Evolutionary conservation across 2,888 invertebrate species (phyloP).

Genomic region (Melinaea marsaeus): DNA sequence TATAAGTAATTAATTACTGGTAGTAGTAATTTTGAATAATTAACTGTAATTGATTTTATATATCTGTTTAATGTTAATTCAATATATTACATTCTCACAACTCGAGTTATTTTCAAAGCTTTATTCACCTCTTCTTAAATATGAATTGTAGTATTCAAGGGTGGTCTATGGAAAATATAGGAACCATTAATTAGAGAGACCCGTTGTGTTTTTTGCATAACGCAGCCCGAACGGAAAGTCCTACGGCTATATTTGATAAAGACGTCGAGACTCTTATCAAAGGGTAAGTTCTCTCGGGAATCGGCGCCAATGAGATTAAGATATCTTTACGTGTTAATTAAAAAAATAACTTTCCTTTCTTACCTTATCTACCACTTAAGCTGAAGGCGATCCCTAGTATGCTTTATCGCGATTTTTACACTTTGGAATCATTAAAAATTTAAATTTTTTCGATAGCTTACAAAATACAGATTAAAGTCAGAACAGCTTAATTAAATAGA

Average conservation of each 20-base stretch:
- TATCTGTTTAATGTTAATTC: neutral
- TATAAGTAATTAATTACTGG: slow-evolving; percentile 2
- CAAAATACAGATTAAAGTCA: slow-evolving; percentile 18
- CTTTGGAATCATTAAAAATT: slow-evolving; percentile 61
- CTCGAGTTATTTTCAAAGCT: neutral
- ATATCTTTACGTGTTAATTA: slow-evolving; percentile 76
- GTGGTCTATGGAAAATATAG: slow-evolving; percentile 56
- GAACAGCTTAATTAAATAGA: slow-evolving; percentile 8
- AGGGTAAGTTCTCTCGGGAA: slow-evolving; percentile 65
- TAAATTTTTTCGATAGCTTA: slow-evolving; percentile 34
- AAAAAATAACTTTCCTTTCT: slow-evolving; percentile 65
- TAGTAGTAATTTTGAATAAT: slow-evolving; percentile 3
- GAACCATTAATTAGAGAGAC: slow-evolving; percentile 54
- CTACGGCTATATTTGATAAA: slow-evolving; percentile 62
- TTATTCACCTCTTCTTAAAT: neutral
- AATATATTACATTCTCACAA: neutral
- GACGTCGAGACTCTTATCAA: slow-evolving; percentile 65
- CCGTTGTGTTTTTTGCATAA: slow-evolving; percentile 66
- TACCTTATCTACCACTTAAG: slow-evolving; percentile 71
- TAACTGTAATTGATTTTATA: neutral
- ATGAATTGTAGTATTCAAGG: slow-evolving; percentile 33
- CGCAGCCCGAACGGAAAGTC: slow-evolving; percentile 54
- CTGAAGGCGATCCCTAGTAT: slow-evolving; percentile 49
- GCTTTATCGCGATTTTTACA: slow-evolving; percentile 69
- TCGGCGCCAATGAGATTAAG: slow-evolving; percentile 76